These are phyloP conservation scores for Halcyon smyrnensis DNA, from an alignment of 2,797 vertebrate species.

Conservation along the genomic window DNA sequence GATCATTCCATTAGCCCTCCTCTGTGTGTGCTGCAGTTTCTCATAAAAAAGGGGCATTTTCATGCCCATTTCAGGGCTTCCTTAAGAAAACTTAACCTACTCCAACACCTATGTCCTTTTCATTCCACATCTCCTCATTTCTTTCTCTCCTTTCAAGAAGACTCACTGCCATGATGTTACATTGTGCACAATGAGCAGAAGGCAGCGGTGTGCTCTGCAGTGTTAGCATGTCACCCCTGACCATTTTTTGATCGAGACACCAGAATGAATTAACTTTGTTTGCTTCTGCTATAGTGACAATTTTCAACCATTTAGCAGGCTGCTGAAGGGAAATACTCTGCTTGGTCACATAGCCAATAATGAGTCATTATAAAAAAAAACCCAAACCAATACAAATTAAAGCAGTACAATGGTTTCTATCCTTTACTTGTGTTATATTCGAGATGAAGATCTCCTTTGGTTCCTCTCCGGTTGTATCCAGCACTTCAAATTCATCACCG, in stretches of 20 bases:
- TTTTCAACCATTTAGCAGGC: neutral
- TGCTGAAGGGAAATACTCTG: neutral
- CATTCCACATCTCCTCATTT: neutral
- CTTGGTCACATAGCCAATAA: neutral
- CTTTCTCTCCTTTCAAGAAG: neutral
- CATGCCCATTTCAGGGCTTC: neutral
- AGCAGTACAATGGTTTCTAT: neutral
- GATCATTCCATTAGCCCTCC: neutral
- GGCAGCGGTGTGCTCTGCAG: neutral
- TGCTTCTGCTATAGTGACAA: neutral
- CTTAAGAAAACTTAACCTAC: neutral
- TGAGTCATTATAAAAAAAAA: neutral
- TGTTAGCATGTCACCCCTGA: neutral
- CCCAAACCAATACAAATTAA: neutral
- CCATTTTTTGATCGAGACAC: neutral
- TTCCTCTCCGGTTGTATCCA: slow-evolving; percentile 95
- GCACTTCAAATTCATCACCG: slow-evolving; percentile 94
- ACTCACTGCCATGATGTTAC: neutral
- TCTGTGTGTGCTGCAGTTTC: neutral
- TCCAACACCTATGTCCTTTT: neutral
- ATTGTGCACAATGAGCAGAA: neutral
- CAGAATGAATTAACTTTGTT: neutral
- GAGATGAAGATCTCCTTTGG: slow-evolving; percentile 97
- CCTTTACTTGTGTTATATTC: slow-evolving; percentile 90
- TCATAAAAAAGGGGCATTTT: neutral